Conservation (phyloP, 2,113 vertebrate species). For the Zosterops hypoxanthus region DNA sequence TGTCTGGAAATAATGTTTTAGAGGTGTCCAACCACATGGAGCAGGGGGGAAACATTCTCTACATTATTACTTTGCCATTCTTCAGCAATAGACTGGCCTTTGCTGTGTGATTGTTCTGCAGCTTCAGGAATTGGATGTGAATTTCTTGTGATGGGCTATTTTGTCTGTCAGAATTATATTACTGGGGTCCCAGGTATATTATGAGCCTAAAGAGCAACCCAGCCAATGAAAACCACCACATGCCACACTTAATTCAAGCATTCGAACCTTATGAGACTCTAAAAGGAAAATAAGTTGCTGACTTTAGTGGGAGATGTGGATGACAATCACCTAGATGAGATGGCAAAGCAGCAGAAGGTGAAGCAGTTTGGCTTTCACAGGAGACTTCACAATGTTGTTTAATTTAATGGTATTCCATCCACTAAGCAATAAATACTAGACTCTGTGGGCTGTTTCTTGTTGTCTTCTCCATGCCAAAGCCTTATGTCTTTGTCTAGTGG, state of each 20-base stretch:
- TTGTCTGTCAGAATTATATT: neutral
- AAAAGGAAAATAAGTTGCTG: neutral
- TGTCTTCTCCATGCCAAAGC: neutral
- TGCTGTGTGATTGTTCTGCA: neutral
- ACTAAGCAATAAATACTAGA: neutral
- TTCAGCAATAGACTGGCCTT: neutral
- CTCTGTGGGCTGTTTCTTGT: neutral
- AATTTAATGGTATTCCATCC: neutral
- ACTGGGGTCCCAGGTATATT: neutral
- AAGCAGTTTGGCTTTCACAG: neutral
- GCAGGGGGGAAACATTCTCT: neutral
- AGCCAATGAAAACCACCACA: neutral
- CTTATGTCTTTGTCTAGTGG: neutral
- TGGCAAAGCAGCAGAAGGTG: neutral
- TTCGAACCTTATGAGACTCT: neutral
- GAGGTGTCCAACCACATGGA: neutral
- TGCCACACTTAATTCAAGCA: neutral
- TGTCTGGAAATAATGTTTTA: neutral
- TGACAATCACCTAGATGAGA: neutral
- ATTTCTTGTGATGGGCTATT: neutral
- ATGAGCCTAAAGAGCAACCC: neutral
- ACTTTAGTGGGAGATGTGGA: neutral
- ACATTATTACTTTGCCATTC: neutral
- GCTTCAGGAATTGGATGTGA: neutral
- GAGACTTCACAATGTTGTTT: neutral